Percentiles rank a stretch among this genome's conserved stretches.
Evolutionary conservation across 1,140 invertebrate genomes (phyloP).

Genomic region (Leguminivora glycinivorella): DNA sequence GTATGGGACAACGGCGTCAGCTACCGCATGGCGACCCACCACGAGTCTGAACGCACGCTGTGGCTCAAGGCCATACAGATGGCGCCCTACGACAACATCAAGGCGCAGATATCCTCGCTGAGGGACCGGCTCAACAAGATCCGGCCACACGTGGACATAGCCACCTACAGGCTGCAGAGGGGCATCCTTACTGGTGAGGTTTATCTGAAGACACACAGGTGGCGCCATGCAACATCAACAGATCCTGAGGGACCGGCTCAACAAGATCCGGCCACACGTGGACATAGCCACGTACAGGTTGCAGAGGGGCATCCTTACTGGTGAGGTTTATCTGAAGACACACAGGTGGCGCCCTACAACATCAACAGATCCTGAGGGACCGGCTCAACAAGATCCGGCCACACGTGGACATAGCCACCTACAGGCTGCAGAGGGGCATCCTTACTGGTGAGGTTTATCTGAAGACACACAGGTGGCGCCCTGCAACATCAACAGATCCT

Average conservation of each 20-base stretch:
- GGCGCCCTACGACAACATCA: conserved; percentile 91
- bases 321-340: no score
- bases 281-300: no score
- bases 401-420: no score
- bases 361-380: conserved; percentile 78
- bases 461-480: no score
- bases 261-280: no score
- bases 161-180: conserved; percentile 84
- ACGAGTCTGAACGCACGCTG: conserved; percentile 89
- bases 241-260: neutral
- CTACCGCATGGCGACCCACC: conserved; percentile 88
- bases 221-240: neutral
- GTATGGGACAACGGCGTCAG: conserved; percentile 90
- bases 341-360: no score
- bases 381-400: no score
- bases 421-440: no score
- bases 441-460: conserved; percentile 79
- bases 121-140: conserved; percentile 73
- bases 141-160: conserved; percentile 83
- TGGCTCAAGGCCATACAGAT: conserved; percentile 93
- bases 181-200: conserved; percentile 82
- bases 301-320: conserved; percentile 53
- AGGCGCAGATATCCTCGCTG: conserved; percentile 83
- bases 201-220: no score
- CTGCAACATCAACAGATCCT: neutral